Conservation (phyloP, 92 coral and sea anemone genomes). For the Phenganax marumi region DNA sequence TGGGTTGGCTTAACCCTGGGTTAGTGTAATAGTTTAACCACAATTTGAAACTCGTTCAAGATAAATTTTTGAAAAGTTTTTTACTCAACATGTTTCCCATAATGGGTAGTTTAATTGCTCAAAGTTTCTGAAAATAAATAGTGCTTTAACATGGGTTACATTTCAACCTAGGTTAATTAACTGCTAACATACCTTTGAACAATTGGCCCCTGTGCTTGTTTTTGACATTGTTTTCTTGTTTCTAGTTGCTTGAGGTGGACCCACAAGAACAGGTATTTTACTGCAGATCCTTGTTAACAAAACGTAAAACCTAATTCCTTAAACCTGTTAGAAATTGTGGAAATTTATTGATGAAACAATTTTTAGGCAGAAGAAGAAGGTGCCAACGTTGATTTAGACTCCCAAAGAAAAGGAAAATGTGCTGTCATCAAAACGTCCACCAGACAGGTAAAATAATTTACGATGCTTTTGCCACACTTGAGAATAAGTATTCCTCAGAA, state of each 20-base stretch:
- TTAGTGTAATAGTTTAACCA: no score
- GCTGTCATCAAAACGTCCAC: constrained; percentile 99
- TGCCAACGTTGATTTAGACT: constrained; percentile 96
- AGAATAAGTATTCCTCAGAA: background rate
- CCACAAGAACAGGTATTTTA: constrained; percentile 85
- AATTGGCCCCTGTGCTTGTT: no score
- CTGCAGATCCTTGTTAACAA: background rate
- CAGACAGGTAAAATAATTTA: constrained; percentile 73
- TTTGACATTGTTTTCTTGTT: constrained; percentile 10
- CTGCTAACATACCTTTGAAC: no score
- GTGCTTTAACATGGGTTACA: no score
- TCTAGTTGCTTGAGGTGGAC: constrained; percentile 88
- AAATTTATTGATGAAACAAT: background rate
- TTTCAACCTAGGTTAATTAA: no score
- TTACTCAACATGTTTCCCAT: no score
- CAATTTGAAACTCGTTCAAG: no score
- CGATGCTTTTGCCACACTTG: background rate
- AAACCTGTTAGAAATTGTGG: background rate
- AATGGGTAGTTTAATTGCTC: no score
- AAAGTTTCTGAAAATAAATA: no score
- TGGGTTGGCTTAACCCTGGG: no score
- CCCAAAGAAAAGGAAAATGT: constrained; percentile 98
- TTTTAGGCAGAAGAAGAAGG: constrained; percentile 97
- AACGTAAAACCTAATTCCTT: background rate
- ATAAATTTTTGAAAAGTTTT: no score